Conservation (phyloP, 2,113 vertebrate species). For the Typhlomys cinereus region DNA sequence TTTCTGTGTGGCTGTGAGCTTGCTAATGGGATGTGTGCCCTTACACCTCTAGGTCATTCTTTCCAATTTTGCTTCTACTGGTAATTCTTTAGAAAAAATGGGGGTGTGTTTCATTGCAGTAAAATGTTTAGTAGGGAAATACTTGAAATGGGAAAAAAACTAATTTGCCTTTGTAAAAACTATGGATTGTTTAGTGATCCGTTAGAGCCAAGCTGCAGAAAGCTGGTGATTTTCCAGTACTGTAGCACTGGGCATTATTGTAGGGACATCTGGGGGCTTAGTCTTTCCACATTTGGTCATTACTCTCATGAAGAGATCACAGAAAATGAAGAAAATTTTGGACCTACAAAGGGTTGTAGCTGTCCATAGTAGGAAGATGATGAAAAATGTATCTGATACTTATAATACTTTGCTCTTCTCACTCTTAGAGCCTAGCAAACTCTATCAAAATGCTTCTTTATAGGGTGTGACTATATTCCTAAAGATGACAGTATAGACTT, state of each 20-base stretch:
- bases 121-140: constrained; percentile 45
- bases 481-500: constrained; percentile 36
- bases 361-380: neutral
- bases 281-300: constrained; percentile 33
- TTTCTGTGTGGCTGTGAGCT: constrained; percentile 40
- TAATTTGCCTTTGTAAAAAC: constrained; percentile 35
- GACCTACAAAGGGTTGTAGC: constrained; percentile 43
- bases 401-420: neutral
- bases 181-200: neutral
- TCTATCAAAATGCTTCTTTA: neutral
- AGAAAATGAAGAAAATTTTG: neutral
- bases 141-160: constrained; percentile 45
- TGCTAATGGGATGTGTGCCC: constrained; percentile 11
- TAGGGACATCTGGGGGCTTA: neutral
- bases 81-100: constrained; percentile 61
- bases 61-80: constrained; percentile 49
- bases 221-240: neutral
- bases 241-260: neutral
- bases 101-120: neutral
- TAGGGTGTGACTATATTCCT: neutral
- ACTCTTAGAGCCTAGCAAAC: neutral
- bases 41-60: constrained; percentile 23
- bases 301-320: neutral
- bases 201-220: neutral
- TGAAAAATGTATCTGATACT: constrained; percentile 1